Percentiles rank a stretch among this genome's conserved stretches.
Evolutionary conservation across 2,113 vertebrate species (phyloP).

Genomic region (Psammodynastes pulverulentus): DNA sequence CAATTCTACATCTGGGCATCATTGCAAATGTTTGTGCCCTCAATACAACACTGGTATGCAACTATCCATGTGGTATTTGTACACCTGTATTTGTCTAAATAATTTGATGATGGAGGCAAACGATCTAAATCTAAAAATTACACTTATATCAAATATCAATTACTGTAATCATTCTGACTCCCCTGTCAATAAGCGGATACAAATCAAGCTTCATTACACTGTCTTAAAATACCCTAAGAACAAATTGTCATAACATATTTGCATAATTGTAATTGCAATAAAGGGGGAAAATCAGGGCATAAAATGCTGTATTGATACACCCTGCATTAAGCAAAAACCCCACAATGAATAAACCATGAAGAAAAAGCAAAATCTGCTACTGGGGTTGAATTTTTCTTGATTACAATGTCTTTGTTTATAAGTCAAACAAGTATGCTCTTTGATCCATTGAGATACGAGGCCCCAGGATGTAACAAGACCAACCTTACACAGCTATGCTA

Average conservation of each 20-base stretch:
- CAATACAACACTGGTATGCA: background rate
- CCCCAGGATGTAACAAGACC: background rate
- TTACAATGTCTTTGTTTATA: background rate
- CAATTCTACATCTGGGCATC: background rate
- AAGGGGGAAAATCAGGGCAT: background rate
- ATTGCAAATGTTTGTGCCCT: background rate
- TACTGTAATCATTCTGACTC: background rate
- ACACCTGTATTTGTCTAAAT: background rate
- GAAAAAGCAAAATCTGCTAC: background rate
- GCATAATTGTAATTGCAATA: background rate
- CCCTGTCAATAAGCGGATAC: background rate
- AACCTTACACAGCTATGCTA: slow-evolving; percentile 2
- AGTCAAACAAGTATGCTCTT: slow-evolving; percentile 18
- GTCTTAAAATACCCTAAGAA: background rate
- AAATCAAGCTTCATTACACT: background rate
- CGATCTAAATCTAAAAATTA: background rate
- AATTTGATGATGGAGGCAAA: background rate
- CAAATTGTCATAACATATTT: background rate
- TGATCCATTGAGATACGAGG: slow-evolving; percentile 5
- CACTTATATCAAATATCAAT: background rate
- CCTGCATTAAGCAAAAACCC: background rate
- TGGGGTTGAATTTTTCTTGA: background rate
- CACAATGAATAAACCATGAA: background rate
- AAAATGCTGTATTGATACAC: background rate
- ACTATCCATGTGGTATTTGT: background rate